phyloP scores from a whole-genome alignment of 2,888 invertebrate genomes.

The Lithophane socia region DNA sequence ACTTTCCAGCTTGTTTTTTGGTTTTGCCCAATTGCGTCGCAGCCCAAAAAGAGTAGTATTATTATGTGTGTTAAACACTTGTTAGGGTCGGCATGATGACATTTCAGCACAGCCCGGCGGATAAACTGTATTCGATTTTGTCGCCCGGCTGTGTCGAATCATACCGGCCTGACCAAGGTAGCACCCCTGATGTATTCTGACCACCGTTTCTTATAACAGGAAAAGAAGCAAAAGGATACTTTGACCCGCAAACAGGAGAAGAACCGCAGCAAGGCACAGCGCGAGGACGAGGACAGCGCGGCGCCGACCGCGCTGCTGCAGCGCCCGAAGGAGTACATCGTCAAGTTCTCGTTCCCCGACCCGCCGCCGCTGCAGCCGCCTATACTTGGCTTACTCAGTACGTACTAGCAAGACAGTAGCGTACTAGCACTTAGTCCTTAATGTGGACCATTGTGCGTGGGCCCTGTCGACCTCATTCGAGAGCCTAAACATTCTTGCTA shows the following conservation, averaged over 20 bases:
- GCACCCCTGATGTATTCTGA: neutral
- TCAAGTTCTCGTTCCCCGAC: conserved; percentile 99
- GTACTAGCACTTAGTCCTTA: too few species aligned
- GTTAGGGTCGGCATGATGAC: neutral
- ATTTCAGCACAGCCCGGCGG: neutral
- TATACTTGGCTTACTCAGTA: conserved; percentile 97
- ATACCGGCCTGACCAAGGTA: neutral
- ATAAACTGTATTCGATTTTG: neutral
- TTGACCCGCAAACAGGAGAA: conserved; percentile 98
- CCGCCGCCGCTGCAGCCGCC: conserved; percentile 99
- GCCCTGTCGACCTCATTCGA: too few species aligned
- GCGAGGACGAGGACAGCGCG: conserved; percentile 92
- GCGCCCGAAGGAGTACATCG: conserved; percentile 98
- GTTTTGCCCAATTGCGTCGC: too few species aligned
- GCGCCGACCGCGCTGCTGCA: conserved; percentile 93
- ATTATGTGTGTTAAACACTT: neutral
- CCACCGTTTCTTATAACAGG: conserved; percentile 82
- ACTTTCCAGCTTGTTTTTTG: too few species aligned
- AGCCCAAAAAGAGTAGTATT: too few species aligned
- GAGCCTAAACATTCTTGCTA: too few species aligned
- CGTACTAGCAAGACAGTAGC: conserved; percentile 77
- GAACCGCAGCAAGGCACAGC: conserved; percentile 95
- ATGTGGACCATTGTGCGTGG: too few species aligned
- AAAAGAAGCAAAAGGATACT: conserved; percentile 97
- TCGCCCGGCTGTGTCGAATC: neutral